Base-by-base conservation (phyloP, 1,140 invertebrate species). In the Laupala kohalensis region DNA sequence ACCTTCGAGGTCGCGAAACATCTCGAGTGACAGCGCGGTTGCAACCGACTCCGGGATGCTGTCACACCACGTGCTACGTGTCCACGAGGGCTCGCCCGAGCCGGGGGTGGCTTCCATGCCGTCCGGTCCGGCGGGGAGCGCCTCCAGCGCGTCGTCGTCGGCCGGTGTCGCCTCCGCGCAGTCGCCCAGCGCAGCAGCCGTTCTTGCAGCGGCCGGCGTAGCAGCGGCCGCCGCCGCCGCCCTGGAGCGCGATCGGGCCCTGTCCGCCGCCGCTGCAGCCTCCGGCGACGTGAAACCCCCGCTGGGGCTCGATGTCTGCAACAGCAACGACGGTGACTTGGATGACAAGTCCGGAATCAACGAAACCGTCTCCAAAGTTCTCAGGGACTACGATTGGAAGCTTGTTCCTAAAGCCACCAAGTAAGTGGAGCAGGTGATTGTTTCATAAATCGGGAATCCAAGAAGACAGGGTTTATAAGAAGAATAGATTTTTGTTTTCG, bases 381-480 rank as follows among this genome's bases (percentile, higher is more conserved):
- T 92, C 64, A 81, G 89, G 75, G 92, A 92, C 15, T 95, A 94
- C 80, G 91, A 95, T 78, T 95, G 92, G 92, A 89, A 89, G 25
- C 80, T 92, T 64, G 89, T 94, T 19, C 91, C 92, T 19, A 87
- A 91, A 73, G 89, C 90, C 5, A 88, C 85, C 78, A 91, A 91
- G 89, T 91, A 82, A 88, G 88, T 86, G 30, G 4, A n/a, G n/a
- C n/a, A n/a, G n/a, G n/a, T n/a, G n/a, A n/a, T n/a, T n/a, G n/a
- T n/a, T n/a, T n/a, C n/a, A n/a, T n/a, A n/a, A n/a, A n/a, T n/a
- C n/a, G n/a, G n/a, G n/a, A n/a, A n/a, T n/a, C n/a, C n/a, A n/a
- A n/a, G n/a, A n/a, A n/a, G n/a, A n/a, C n/a, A n/a, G n/a, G n/a
- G n/a, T n/a, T n/a, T n/a, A n/a, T n/a, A n/a, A n/a, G n/a, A n/a